phyloP scores from a whole-genome alignment of 2,113 vertebrate genomes.

The Eretmodus cyanostictus region DNA sequence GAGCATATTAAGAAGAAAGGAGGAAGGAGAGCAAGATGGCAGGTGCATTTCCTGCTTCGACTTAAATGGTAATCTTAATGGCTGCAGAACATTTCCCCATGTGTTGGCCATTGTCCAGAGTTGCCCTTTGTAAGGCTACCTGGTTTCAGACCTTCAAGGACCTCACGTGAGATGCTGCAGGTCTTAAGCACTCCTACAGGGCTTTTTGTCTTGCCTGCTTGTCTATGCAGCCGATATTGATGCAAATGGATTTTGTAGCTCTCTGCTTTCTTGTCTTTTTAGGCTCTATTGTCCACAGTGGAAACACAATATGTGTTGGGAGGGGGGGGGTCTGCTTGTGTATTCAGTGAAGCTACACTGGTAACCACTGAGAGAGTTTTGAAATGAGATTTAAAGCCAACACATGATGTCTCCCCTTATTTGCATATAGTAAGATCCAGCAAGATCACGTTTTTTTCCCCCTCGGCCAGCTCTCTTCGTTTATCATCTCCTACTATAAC shows the following conservation, averaged over 20 bases:
- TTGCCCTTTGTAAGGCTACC: conserved; percentile 5
- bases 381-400: conserved; percentile 15
- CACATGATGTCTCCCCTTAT: conserved; percentile 2
- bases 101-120: conserved; percentile 31
- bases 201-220: conserved; percentile 5
- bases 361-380: conserved; percentile 5
- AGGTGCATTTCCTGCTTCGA: conserved; percentile 19
- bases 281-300: conserved; percentile 19
- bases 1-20: conserved; percentile 9
- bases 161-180: not conserved
- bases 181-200: not conserved
- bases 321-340: conserved; percentile 2
- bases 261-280: conserved; percentile 3
- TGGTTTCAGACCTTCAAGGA: not conserved
- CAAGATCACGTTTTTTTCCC: conserved; percentile 13
- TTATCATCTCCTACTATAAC: not conserved
- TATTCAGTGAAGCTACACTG: conserved; percentile 10
- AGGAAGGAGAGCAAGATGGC: not conserved
- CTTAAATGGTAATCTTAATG: conserved; percentile 26
- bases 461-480: not conserved
- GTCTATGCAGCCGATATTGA: conserved; percentile 15
- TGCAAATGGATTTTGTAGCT: conserved; percentile 19
- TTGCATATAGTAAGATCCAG: conserved; percentile 20
- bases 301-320: conserved; percentile 25
- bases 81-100: not conserved